phyloP scores from a whole-genome alignment of 2,888 invertebrate genomes.

The Cryptus armator region DNA sequence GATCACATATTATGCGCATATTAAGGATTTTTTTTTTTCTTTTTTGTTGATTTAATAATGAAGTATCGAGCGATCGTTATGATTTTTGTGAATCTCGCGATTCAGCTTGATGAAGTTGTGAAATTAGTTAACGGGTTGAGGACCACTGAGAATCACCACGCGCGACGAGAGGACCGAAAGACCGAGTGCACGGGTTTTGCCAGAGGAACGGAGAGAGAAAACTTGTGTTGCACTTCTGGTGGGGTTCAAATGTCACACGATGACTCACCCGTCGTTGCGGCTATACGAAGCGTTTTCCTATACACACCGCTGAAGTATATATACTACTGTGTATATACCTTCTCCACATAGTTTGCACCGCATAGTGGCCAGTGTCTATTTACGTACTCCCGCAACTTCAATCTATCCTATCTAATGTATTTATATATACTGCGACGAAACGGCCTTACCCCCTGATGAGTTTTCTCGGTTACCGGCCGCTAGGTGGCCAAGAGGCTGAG shows the following conservation, averaged over 20 bases:
- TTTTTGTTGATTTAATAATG: too few relatives aligned
- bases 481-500: background rate
- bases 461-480: too few relatives aligned
- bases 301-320: constrained; percentile 32
- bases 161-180: constrained; percentile 59
- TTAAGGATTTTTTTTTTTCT: too few relatives aligned
- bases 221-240: constrained; percentile 70
- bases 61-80: background rate
- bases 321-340: constrained; percentile 37
- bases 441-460: too few relatives aligned
- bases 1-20: background rate
- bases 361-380: constrained; percentile 52
- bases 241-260: constrained; percentile 81
- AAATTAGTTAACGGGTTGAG: constrained; percentile 70
- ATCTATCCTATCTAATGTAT: constrained; percentile 10
- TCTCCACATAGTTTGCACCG: constrained; percentile 25
- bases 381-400: constrained; percentile 33
- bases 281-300: constrained; percentile 49
- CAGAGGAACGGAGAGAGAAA: constrained; percentile 35
- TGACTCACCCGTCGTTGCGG: constrained; percentile 77
- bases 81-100: background rate
- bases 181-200: constrained; percentile 28
- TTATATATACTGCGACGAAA: background rate
- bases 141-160: constrained; percentile 76
- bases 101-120: background rate